Evolutionary conservation across 2,113 vertebrate genomes (phyloP), one percentile per base, ranked within the genome.

Genomic region (Syngnathus typhle): DNA sequence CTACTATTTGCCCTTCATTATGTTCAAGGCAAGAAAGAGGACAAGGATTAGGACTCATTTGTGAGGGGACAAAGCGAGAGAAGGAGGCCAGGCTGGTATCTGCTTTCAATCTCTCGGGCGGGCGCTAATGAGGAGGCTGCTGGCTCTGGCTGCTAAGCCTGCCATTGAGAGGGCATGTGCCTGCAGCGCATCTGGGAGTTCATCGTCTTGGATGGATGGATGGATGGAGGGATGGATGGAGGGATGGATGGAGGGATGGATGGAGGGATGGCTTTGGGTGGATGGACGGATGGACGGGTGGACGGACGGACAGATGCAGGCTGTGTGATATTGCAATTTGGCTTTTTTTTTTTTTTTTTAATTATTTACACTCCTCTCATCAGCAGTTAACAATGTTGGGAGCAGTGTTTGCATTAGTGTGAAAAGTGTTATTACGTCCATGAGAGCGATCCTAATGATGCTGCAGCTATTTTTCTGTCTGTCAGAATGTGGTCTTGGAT

Each of bases 41-140:
- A 82, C 63, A 54, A 68, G 72, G 74, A 78, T 79, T 71, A 75
- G 61, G 74, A 66, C 54, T 74, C 63, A 76, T 82, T 85, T 85
- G 74, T 75, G 75, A 23, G 51, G 32, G 19, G 74, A 69, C 9
- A 19, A 73, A 61, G 59, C 77, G 27, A 47, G 59, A 73, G 52
- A 58, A 66, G 44, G 67, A 65, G 66, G 71, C 77, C 60, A 69
- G 72, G 60, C 66, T 68, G 54, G 56, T 73, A 81, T 88, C 79
- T 79, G 74, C 65, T 77, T 78, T 65, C 69, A 27, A 79, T 78
- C 72, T 81, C 75, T 68, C 77, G 27, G 27, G 27, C 78, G 78
- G 63, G 65, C 74, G 63, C 80, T 87, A 88, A 88, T 89, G 86
- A 88, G 83, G 76, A 82, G 64, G 72, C 74, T 75, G 72, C 59